phyloP scores from a whole-genome alignment of 2,797 vertebrate genomes.

The Gallinago solitaria region DNA sequence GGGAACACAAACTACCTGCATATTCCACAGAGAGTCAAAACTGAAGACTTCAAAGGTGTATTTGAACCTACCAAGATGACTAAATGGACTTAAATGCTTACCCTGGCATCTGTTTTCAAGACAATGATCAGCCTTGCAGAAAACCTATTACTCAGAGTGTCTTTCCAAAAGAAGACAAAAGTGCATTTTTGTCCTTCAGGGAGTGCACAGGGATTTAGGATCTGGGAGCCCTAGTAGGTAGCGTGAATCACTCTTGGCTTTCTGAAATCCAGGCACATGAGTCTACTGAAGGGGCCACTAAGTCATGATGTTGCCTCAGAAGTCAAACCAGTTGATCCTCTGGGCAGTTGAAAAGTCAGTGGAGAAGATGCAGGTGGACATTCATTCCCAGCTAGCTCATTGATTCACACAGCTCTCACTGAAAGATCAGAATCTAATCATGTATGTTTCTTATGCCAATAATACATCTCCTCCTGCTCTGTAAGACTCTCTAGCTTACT shows the following conservation, averaged over 20 bases:
- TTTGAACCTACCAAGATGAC: not conserved
- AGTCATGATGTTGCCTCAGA: not conserved
- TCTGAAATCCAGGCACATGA: not conserved
- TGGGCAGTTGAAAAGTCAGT: not conserved
- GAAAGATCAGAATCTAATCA: not conserved
- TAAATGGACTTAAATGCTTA: not conserved
- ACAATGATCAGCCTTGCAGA: accelerated
- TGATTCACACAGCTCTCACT: not conserved
- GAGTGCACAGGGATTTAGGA: not conserved
- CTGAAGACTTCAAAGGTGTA: not conserved
- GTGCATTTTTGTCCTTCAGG: not conserved
- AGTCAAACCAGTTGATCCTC: not conserved
- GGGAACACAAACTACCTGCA: not conserved
- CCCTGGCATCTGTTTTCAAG: not conserved
- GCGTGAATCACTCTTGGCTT: not conserved
- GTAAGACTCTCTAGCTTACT: not conserved
- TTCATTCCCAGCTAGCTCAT: not conserved
- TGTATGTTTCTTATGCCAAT: not conserved
- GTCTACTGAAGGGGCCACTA: not conserved
- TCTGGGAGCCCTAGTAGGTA: not conserved
- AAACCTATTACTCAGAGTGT: not conserved
- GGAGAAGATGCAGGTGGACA: not conserved
- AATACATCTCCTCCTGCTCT: not conserved
- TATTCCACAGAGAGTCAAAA: not conserved
- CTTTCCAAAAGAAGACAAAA: not conserved